Evolutionary conservation across 2,888 invertebrate species (phyloP), one percentile per base, ranked within the genome.

Genomic region (Ichneumon xanthorius): DNA sequence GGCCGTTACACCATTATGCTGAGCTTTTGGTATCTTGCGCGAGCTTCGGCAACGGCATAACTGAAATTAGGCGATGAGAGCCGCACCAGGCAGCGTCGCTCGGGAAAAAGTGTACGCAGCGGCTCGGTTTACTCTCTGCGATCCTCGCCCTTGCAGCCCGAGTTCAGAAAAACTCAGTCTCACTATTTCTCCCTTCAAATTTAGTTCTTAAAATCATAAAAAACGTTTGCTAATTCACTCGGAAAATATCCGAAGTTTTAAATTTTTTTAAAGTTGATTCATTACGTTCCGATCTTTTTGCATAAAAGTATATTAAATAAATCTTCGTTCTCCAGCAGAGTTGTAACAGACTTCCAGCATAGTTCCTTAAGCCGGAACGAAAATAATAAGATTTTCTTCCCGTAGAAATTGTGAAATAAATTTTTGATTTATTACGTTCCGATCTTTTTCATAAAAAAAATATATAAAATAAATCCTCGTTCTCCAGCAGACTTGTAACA

Each of bases 101-200:
- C 30, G 5, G 4, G 30, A 30, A 4, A 30, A 30, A 0, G 30
- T 30, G 30, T 30, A 30, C 30, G 30, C 30, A 30, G 30, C 30
- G 30, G 30, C 30, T 63, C 61, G 63, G 11, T 79, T n/a, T 73
- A 53, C 40, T 73, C 67, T 58, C 63, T 45, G 65, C 40, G 40
- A 40, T 33, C 14, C 45, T 55, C 61, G 26, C 6, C 11, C 19
- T 26, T 30, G 11, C 4, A 30, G 26, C 14, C 14, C 4, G 14
- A 22, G 11, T 4, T 11, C 26, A 26, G 16, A 26, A 16, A 45
- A 61, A 26, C 45, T 45, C 1, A 72, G 26, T 11, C 4, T 26
- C 6, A 26, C 11, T 58, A 0, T 14, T 11, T 58, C 14, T 19
- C 26, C 26, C 26, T 58, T 30, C 11, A 58, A 58, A 14, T 14